These are phyloP conservation scores for Linepithema humile DNA, from an alignment of 1,140 invertebrate species.

Conservation along the genomic window DNA sequence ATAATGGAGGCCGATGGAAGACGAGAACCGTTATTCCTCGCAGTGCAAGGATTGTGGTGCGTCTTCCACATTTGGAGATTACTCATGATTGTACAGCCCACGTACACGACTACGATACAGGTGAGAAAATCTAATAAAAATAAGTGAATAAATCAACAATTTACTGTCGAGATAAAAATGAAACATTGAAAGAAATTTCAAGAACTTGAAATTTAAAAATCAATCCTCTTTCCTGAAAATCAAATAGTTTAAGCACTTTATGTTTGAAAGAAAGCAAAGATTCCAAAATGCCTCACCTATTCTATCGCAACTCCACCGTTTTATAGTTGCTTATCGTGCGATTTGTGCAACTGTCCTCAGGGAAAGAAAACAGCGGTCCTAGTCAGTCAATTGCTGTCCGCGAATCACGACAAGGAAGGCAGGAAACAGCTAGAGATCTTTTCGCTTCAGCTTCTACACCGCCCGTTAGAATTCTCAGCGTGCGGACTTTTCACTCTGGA, in stretches of 20 bases:
- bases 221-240: neutral
- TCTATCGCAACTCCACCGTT: too few species aligned
- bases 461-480: conserved; percentile 87
- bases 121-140: conserved; percentile 74
- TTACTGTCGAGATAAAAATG: neutral
- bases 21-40: conserved; percentile 79
- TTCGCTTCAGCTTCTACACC: conserved; percentile 87
- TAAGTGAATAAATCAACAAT: neutral
- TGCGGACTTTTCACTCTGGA: conserved; percentile 88
- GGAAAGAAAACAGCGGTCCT: conserved; percentile 76
- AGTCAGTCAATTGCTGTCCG: conserved; percentile 77
- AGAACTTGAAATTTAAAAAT: neutral
- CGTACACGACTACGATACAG: conserved; percentile 86
- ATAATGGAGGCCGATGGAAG: conserved; percentile 86
- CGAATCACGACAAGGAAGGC: conserved; percentile 69
- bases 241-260: neutral
- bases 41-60: conserved; percentile 88
- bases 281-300: too few species aligned
- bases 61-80: conserved; percentile 87
- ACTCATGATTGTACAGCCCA: conserved; percentile 88
- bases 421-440: conserved; percentile 86
- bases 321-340: neutral
- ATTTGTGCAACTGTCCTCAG: conserved; percentile 53
- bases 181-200: neutral
- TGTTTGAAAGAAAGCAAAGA: too few species aligned